Percentiles rank a stretch among this genome's conserved stretches.
Evolutionary conservation across 2,888 invertebrate species (phyloP).

Genomic region (Plagodis pulveraria): DNA sequence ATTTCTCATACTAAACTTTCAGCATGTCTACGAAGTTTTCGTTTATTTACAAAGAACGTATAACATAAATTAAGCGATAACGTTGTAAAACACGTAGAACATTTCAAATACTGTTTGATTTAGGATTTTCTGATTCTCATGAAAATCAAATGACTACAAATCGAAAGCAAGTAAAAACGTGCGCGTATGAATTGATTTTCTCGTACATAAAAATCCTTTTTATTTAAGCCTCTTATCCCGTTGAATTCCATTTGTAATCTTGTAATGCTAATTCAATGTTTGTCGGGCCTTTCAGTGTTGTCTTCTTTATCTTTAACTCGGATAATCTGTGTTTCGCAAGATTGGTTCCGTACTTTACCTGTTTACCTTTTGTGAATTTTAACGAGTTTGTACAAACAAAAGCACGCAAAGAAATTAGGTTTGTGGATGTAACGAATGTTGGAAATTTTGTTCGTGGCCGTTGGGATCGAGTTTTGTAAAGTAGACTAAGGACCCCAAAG

Average conservation of each 20-base stretch:
- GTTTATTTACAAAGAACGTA: constrained; percentile 19
- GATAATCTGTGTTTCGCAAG: constrained; percentile 64
- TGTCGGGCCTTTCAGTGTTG: constrained; percentile 54
- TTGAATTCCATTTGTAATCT: constrained; percentile 54
- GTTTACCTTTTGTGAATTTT: constrained; percentile 64
- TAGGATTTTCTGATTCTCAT: constrained; percentile 8
- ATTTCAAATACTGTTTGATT: constrained; percentile 9
- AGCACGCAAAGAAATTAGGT: constrained; percentile 52
- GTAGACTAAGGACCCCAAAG: constrained; percentile 14
- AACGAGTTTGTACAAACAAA: constrained; percentile 63
- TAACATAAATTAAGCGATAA: no score
- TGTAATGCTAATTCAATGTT: constrained; percentile 72
- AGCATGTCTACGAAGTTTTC: constrained; percentile 46
- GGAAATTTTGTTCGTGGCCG: constrained; percentile 30
- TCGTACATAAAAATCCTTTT: constrained; percentile 42
- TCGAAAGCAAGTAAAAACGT: constrained; percentile 20
- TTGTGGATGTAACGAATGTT: constrained; percentile 44
- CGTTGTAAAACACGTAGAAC: constrained; percentile 8
- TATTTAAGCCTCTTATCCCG: constrained; percentile 46
- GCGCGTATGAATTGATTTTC: constrained; percentile 31
- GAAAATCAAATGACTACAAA: constrained; percentile 21
- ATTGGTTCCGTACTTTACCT: constrained; percentile 60
- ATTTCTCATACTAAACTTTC: constrained; percentile 44
- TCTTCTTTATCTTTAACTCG: constrained; percentile 58
- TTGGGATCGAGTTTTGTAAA: constrained; percentile 29